phyloP scores from a whole-genome alignment of 53 echinoderm and acorn worm genomes.

The Holothuria scabra region DNA sequence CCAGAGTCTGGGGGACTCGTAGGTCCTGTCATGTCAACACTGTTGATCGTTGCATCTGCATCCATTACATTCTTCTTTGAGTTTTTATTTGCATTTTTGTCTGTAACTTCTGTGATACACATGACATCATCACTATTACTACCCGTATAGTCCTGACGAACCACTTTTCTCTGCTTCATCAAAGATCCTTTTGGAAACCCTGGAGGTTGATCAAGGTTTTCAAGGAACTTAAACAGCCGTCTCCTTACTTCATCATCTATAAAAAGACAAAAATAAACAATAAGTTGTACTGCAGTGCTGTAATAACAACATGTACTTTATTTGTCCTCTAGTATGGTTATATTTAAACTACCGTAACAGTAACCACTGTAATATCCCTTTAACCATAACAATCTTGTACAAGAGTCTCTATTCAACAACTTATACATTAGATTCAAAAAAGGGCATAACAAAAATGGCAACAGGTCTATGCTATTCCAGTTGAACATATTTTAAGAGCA shows the following conservation, averaged over 20 bases:
- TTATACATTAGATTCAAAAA: no score
- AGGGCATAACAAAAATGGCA: no score
- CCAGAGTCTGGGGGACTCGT: constrained; percentile 46
- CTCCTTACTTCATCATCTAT: constrained; percentile 82
- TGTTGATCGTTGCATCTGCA: neutral
- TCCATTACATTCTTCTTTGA: constrained; percentile 5
- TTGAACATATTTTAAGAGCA: no score
- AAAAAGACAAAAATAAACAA: no score
- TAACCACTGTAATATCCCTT: no score
- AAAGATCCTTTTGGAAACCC: constrained; percentile 57
- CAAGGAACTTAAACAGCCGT: constrained; percentile 81
- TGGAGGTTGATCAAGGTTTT: constrained; percentile 80
- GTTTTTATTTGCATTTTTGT: constrained; percentile 38
- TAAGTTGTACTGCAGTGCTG: no score
- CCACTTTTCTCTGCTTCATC: constrained; percentile 32
- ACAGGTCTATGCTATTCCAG: no score
- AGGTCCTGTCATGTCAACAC: constrained; percentile 38
- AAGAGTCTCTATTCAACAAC: no score
- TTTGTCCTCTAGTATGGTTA: no score
- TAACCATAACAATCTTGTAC: no score
- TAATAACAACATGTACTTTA: no score
- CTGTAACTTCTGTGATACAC: constrained; percentile 52
- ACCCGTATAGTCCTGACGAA: constrained; percentile 36
- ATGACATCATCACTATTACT: constrained; percentile 43
- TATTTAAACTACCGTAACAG: no score